Conservation (phyloP, 2,888 invertebrate species). For the Disparrhopalites patrizii region DNA sequence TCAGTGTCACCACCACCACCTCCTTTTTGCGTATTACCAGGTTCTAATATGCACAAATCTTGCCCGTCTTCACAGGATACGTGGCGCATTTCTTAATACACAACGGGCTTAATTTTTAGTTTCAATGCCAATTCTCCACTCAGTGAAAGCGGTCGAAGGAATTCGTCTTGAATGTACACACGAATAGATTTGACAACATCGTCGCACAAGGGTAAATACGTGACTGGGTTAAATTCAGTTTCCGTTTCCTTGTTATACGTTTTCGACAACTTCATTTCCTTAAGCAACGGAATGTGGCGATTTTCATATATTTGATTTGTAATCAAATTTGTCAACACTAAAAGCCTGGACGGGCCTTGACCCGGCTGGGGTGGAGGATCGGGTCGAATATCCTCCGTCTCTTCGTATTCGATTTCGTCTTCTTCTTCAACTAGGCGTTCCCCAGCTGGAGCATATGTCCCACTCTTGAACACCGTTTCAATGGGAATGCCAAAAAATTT, state of each 20-base stretch:
- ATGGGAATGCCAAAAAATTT: not conserved
- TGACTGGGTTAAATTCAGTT: not conserved
- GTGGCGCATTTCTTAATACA: not conserved
- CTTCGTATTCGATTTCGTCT: slow-evolving; percentile 2
- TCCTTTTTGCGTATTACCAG: not conserved
- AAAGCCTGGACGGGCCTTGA: not conserved
- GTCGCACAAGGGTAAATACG: not conserved
- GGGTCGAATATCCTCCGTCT: not conserved
- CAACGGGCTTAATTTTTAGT: too few species aligned
- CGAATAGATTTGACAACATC: not conserved
- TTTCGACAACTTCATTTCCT: not conserved
- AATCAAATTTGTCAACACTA: not conserved
- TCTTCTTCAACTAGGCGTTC: not conserved
- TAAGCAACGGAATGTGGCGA: not conserved
- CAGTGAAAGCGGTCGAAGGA: too few species aligned
- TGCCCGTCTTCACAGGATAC: not conserved
- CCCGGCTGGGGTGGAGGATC: not conserved
- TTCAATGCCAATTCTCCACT: too few species aligned
- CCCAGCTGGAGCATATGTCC: not conserved
- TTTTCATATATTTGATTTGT: not conserved
- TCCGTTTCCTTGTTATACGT: not conserved
- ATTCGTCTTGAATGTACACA: not conserved
- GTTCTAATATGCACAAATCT: too few species aligned
- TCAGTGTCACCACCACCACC: not conserved
- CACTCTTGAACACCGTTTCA: not conserved